A percentile compares a stretch with the other conserved stretches of the same genome.
These are phyloP conservation scores for Hyles euphorbiae DNA, from an alignment of 1,140 invertebrate genomes.

Conservation along the genomic window DNA sequence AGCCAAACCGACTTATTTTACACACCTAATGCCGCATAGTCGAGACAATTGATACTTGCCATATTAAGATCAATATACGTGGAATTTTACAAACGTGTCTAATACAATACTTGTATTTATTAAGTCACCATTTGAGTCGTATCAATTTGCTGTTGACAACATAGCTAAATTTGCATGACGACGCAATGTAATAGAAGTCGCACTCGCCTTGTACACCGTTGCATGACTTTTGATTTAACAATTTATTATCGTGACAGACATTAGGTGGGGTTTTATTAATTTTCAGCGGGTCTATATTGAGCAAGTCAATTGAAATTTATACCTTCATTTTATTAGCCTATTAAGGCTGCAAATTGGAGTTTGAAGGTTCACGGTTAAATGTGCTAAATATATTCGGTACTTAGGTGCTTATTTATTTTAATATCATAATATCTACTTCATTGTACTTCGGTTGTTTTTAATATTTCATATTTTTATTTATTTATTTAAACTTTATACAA, in stretches of 20 bases:
- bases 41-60: no score
- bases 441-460: no score
- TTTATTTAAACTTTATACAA: no score
- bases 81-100: background rate
- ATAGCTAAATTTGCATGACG: slow-evolving; percentile 42
- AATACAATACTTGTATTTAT: slow-evolving; percentile 29
- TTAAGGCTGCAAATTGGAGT: no score
- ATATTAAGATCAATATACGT: no score
- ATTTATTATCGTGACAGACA: slow-evolving; percentile 10
- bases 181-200: slow-evolving; percentile 29
- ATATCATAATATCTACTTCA: no score
- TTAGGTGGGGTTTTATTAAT: background rate
- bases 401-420: no score
- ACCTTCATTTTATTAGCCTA: background rate
- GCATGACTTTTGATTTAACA: slow-evolving; percentile 22
- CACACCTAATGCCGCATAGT: no score
- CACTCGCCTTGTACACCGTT: slow-evolving; percentile 13
- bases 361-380: no score
- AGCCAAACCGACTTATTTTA: no score
- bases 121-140: slow-evolving; percentile 39
- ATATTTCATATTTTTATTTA: no score
- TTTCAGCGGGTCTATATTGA: background rate
- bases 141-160: slow-evolving; percentile 47
- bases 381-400: no score
- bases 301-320: slow-evolving; percentile 1